Evolutionary conservation across 2,113 vertebrate genomes (phyloP), one percentile per base, ranked within the genome.

Genomic region (Benitochromis conjunctus): DNA sequence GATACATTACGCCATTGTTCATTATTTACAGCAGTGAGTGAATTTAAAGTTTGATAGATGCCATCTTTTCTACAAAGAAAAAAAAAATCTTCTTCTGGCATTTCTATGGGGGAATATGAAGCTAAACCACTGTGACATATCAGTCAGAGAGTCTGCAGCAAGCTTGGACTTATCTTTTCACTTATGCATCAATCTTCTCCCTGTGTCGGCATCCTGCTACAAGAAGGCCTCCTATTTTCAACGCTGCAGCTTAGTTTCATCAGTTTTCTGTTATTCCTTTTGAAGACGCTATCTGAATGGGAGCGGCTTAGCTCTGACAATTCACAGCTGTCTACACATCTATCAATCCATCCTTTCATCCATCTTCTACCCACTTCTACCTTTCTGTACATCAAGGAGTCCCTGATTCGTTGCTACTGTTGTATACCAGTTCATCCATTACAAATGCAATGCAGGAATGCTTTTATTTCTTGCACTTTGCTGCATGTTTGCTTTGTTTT

Each of bases 261-360:
- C 93, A 85, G 83, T 90, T 88, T 81, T 81, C 85, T 66, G 82
- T 83, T 91, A 88, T 94, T 94, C 86, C 83, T 84, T 91, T 85
- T 89, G 87, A 92, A 92, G 92, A 94, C 80, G 79, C 86, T 88
- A 91, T 94, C 91, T 92, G 89, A 93, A 94, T 83, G 79, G 79
- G 53, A 80, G 46, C 29, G 31, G 82, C 91, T 90, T 91, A 89
- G 86, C 85, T 36, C 71, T 84, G 91, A 92, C 88, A 88, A 90
- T 84, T 83, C 89, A 14, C 87, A 55, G 89, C 80, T 89, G 92
- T 94, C 88, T 76, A 86, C 85, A 87, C 87, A 89, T 91, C 83
- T 81, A 87, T 94, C 92, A 86, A 69, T 87, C 56, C 58, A 54
- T 34, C 36, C 85, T 84, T 87, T 92, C 86, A 93, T 93, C 92